These are phyloP conservation scores for Selenia dentaria DNA, from an alignment of 2,888 invertebrate genomes.

Conservation along the genomic window DNA sequence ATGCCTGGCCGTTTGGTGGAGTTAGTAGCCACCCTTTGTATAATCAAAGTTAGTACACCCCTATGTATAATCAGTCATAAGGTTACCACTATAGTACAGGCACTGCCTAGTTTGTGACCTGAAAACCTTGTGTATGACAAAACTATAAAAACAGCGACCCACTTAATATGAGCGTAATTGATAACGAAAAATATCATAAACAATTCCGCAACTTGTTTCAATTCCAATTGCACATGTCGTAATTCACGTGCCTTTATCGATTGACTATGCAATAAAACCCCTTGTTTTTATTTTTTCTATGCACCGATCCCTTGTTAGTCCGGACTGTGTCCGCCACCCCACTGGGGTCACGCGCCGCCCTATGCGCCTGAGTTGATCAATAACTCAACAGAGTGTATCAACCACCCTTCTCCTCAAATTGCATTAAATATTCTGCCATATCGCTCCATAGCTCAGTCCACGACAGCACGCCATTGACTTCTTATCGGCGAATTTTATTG, in stretches of 20 bases:
- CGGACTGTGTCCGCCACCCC: conserved; percentile 20
- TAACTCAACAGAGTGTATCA: conserved; percentile 7
- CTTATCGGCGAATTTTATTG: conserved; percentile 77
- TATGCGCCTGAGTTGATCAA: conserved; percentile 21
- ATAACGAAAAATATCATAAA: conserved; percentile 14
- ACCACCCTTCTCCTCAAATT: neutral
- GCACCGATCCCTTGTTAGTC: conserved; percentile 10
- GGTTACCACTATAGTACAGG: no score
- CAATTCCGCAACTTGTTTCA: conserved; percentile 16
- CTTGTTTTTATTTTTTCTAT: conserved; percentile 24
- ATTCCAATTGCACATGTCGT: conserved; percentile 25
- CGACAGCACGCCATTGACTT: conserved; percentile 46
- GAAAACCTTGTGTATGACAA: no score
- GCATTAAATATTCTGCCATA: conserved; percentile 6
- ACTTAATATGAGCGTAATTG: no score
- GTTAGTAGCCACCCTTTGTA: no score
- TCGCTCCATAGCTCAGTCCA: conserved; percentile 38
- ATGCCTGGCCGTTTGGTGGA: no score
- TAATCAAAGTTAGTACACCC: no score
- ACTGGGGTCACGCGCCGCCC: conserved; percentile 9
- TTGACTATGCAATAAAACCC: conserved; percentile 5
- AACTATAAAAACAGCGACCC: no score
- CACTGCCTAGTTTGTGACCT: no score
- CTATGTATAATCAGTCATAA: no score
- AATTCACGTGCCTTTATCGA: conserved; percentile 24